These are phyloP conservation scores for Metellina segmentata DNA, from an alignment of 2,888 invertebrate genomes.

Conservation along the genomic window DNA sequence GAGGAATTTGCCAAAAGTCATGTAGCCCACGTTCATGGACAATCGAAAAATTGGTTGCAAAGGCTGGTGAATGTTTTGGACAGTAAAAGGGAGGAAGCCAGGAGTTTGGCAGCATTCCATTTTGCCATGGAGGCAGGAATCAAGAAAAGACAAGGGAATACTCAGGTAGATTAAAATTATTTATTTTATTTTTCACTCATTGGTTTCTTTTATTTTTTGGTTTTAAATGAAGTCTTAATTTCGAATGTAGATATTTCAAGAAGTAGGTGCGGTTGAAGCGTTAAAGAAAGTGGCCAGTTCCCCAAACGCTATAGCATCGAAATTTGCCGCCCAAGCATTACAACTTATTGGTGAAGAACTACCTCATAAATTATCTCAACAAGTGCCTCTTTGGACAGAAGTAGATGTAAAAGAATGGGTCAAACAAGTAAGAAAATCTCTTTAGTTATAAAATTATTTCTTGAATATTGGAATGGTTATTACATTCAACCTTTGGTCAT, in stretches of 20 bases:
- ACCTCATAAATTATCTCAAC: conserved; percentile 98
- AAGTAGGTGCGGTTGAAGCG: conserved; percentile 96
- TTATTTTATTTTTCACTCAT: neutral
- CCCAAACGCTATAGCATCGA: conserved; percentile 98
- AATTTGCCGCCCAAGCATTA: conserved; percentile 96
- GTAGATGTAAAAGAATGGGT: conserved; percentile 99
- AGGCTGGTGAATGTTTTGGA: conserved; percentile 95
- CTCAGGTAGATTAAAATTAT: conserved; percentile 82
- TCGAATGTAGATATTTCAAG: conserved; percentile 85
- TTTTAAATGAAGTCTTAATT: neutral
- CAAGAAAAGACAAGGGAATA: conserved; percentile 95
- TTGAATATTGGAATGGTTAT: too few relatives aligned
- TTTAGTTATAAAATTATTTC: too few relatives aligned
- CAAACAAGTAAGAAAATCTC: conserved; percentile 85
- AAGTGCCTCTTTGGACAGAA: conserved; percentile 98
- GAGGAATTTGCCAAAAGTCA: conserved; percentile 96
- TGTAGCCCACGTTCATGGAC: conserved; percentile 95
- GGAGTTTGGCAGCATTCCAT: conserved; percentile 98
- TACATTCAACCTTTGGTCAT: too few relatives aligned
- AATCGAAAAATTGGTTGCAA: conserved; percentile 96
- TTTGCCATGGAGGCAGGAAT: conserved; percentile 99
- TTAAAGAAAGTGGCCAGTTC: conserved; percentile 97
- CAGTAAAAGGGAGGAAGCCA: conserved; percentile 96
- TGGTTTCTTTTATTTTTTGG: neutral
- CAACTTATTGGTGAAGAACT: conserved; percentile 97